Percentiles rank a stretch among this genome's conserved stretches.
phyloP scores from a whole-genome alignment of 2,797 vertebrate species.

The Oreochromis grahami region DNA sequence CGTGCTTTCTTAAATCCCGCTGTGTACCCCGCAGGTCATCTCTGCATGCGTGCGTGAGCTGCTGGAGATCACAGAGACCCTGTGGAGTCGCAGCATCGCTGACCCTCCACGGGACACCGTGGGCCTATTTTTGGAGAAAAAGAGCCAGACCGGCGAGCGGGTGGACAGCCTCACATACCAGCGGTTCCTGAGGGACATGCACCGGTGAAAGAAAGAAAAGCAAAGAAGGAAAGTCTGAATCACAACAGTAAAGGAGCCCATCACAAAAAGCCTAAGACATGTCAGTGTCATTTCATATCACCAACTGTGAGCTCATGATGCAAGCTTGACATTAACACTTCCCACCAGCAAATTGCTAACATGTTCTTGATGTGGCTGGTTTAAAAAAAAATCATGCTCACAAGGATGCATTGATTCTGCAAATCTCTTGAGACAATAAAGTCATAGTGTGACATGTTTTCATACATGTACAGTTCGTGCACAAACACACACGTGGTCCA shows the following conservation, averaged over 20 bases:
- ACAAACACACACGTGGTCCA: background rate
- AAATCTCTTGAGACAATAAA: background rate
- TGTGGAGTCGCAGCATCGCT: constrained; percentile 78
- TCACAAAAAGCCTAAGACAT: constrained; percentile 10
- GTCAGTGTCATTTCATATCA: constrained; percentile 40
- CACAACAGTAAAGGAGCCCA: constrained; percentile 8
- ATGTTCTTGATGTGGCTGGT: background rate
- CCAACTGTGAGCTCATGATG: constrained; percentile 19
- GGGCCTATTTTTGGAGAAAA: constrained; percentile 84
- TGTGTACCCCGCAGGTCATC: constrained; percentile 80
- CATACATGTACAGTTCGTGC: background rate
- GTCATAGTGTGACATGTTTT: background rate
- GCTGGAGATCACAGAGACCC: constrained; percentile 79
- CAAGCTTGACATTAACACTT: constrained; percentile 44
- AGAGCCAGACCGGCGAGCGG: constrained; percentile 74
- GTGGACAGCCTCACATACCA: constrained; percentile 78
- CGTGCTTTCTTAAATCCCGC: constrained; percentile 20
- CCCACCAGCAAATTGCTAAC: constrained; percentile 27
- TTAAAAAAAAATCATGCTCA: background rate
- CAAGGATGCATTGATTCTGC: background rate
- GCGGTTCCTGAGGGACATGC: constrained; percentile 56
- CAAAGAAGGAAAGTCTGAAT: background rate
- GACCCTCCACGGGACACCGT: constrained; percentile 78
- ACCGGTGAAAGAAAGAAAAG: background rate
- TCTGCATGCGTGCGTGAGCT: constrained; percentile 75